Base-by-base conservation (phyloP, 2,888 invertebrate genomes). In the Mycalesis mineus region DNA sequence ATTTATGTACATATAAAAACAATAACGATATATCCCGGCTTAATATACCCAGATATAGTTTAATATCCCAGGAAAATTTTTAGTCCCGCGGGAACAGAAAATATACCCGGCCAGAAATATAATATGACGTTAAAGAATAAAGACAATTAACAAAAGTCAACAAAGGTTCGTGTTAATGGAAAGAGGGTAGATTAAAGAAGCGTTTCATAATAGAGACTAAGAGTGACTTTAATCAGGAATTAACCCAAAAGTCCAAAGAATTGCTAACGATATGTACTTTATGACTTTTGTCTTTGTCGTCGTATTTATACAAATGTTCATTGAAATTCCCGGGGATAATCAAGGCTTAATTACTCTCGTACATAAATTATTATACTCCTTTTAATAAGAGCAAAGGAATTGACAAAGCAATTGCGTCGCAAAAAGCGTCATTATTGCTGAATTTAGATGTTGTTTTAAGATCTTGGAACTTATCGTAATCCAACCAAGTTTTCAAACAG, bases 261-360 rank as follows among this genome's bases (percentile, higher is more conserved):
- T 28, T 28, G 44, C 2, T 29, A 44, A 29, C 11, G 31, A 15
- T 47, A 15, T 14, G 36, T 36, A 36, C 36, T 36, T 36, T 36
- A 11, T 15, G 33, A 1, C 15, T 17, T 7, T 15, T 15, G 11
- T 47, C 47, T 47, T 47, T 47, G 47, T 47, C 33, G 31, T 33
- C 47, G 33, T 47, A 47, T 47, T 33, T 47, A 47, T 33, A 31
- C 47, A 31, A 47, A 47, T 31, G 31, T 31, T 47, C 47, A 47
- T 47, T 47, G 31, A 31, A 42, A 47, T 47, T 15, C 33, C 14
- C 31, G 11, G 33, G 11, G 33, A 47, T 15, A 47, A 47, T 33
- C 15, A 47, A 11, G 15, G 31, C 15, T 15, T 33, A 31, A 33
- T 47, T 33, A 33, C 33, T 15, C 22, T 11, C 15, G 31, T 33